phyloP scores from a whole-genome alignment of 1,140 invertebrate species.

The Vollenhovia emeryi region DNA sequence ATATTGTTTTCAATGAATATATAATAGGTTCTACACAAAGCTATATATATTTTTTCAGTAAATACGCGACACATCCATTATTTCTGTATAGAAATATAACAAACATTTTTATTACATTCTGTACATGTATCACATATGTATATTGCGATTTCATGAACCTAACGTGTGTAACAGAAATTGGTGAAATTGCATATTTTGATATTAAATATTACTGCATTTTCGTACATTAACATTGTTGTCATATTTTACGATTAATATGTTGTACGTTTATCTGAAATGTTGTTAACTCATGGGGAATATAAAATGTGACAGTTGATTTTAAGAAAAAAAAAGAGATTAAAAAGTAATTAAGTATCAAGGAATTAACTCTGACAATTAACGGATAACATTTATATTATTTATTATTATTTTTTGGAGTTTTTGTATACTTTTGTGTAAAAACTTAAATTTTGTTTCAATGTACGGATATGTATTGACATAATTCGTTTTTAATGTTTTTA shows the following conservation, averaged over 20 bases:
- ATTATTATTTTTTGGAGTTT: constrained; percentile 1
- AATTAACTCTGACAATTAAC: background rate
- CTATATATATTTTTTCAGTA: background rate
- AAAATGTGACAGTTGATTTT: constrained; percentile 11
- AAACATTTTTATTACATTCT: background rate
- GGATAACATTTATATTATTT: background rate
- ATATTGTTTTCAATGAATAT: constrained; percentile 14
- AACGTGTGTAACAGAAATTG: constrained; percentile 24
- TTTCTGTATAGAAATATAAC: background rate
- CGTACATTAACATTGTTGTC: constrained; percentile 15
- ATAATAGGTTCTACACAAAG: background rate
- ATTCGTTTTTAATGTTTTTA: constrained; percentile 47
- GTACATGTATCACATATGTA: background rate
- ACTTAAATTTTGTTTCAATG: constrained; percentile 37
- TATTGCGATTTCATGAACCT: constrained; percentile 21
- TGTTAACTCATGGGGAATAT: background rate
- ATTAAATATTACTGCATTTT: constrained; percentile 54
- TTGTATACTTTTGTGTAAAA: background rate
- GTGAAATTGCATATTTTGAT: constrained; percentile 23
- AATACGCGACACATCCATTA: background rate
- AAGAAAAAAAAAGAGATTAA: background rate
- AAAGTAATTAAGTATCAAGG: background rate
- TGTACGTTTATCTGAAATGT: background rate
- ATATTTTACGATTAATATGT: constrained; percentile 32
- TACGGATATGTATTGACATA: background rate